A percentile compares a stretch with the other conserved stretches of the same genome.
Evolutionary conservation across 1,140 invertebrate genomes (phyloP).

Genomic region (Dreissena polymorpha): DNA sequence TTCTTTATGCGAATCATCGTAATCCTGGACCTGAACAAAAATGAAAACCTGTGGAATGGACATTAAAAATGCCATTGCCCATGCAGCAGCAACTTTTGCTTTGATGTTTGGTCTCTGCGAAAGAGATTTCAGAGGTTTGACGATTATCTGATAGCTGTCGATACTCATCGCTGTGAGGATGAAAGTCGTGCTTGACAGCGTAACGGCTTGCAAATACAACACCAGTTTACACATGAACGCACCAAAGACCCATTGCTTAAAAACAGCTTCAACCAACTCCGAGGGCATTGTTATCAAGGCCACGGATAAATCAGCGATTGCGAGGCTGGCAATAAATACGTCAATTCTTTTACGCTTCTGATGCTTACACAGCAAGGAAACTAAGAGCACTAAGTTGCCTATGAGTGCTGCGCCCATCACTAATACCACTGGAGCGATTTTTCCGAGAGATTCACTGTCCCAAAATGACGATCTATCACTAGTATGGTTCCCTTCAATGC

Average conservation of each 20-base stretch:
- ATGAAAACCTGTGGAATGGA: constrained; percentile 80
- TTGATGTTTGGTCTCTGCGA: constrained; percentile 68
- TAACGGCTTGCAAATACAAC: constrained; percentile 80
- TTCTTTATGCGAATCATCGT: constrained; percentile 63
- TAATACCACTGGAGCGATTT: constrained; percentile 75
- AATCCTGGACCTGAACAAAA: constrained; percentile 73
- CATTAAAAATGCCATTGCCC: constrained; percentile 79
- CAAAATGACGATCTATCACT: constrained; percentile 67
- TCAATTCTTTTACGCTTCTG: constrained; percentile 73
- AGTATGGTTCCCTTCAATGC: too few relatives aligned
- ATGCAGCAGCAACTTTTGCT: constrained; percentile 77
- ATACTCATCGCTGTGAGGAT: constrained; percentile 80
- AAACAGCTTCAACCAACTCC: constrained; percentile 79
- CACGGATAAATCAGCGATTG: constrained; percentile 80
- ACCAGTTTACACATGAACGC: constrained; percentile 79
- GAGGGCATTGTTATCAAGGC: constrained; percentile 80
- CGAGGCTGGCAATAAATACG: constrained; percentile 79
- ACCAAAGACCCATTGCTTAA: constrained; percentile 80
- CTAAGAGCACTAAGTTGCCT: constrained; percentile 74
- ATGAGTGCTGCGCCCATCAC: constrained; percentile 76
- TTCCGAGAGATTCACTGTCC: constrained; percentile 75
- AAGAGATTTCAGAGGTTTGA: constrained; percentile 74
- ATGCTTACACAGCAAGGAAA: constrained; percentile 68
- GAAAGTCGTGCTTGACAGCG: constrained; percentile 79
- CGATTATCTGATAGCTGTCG: constrained; percentile 79